Percentiles rank a stretch among this genome's conserved stretches.
Evolutionary conservation across 35 echinoderm and acorn worm genomes (phyloP).

Genomic region (Heliocidaris erythrogramma): DNA sequence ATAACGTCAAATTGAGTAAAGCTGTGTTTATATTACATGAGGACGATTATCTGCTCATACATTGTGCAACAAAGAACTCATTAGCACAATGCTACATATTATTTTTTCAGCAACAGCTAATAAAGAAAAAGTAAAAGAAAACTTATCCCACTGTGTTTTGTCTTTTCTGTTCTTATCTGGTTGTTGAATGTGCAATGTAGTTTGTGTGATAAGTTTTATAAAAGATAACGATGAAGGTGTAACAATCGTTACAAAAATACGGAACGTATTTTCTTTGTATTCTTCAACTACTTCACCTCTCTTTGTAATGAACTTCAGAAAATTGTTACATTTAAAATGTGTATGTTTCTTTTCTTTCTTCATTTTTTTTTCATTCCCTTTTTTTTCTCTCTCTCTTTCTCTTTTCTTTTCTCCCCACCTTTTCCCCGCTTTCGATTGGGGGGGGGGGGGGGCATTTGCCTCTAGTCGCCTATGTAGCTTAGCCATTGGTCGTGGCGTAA

Average conservation of each 20-base stretch:
- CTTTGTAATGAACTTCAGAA: not conserved
- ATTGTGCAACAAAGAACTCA: not conserved
- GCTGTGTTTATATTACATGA: not conserved
- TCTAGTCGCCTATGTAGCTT: too few species aligned
- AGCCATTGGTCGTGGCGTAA: too few species aligned
- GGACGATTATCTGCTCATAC: not conserved
- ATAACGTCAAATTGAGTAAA: not conserved
- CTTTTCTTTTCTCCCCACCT: too few species aligned
- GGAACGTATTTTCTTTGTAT: not conserved
- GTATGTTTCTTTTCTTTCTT: too few species aligned
- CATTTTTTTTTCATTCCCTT: too few species aligned
- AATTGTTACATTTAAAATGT: too few species aligned
- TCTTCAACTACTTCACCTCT: not conserved
- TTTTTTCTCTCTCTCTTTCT: too few species aligned
- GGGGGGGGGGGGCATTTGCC: too few species aligned
- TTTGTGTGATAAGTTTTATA: too few species aligned
- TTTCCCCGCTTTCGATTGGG: too few species aligned
- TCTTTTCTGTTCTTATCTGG: not conserved
- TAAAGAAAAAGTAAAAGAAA: slow-evolving; percentile 6
- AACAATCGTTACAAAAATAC: not conserved
- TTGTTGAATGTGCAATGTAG: not conserved
- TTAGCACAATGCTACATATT: not conserved
- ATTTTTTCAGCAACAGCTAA: slow-evolving; percentile 8
- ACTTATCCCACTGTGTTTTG: not conserved
- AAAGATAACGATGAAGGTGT: too few species aligned